Conservation (phyloP, 2,888 invertebrate genomes). For the Cheilosia grossa region DNA sequence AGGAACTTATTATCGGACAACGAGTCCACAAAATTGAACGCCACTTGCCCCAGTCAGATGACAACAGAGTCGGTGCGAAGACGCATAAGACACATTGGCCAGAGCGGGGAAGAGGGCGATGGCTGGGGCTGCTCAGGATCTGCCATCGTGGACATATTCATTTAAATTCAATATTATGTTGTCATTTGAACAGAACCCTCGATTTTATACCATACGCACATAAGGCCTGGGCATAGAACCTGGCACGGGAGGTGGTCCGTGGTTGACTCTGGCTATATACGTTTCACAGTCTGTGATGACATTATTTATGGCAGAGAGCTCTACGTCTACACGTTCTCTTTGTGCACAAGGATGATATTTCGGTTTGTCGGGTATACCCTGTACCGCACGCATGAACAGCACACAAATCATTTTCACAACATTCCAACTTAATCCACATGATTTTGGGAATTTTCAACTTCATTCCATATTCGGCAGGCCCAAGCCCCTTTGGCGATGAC, state of each 20-base stretch:
- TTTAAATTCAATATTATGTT: slow-evolving; percentile 53
- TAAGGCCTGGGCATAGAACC: background rate
- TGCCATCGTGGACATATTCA: background rate
- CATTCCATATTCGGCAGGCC: slow-evolving; percentile 2
- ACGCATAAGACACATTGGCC: background rate
- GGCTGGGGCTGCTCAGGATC: background rate
- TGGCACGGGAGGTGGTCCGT: background rate
- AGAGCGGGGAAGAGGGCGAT: too few species aligned
- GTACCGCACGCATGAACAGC: slow-evolving; percentile 21
- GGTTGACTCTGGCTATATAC: slow-evolving; percentile 8
- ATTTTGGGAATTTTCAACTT: slow-evolving; percentile 54
- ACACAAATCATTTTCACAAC: slow-evolving; percentile 58
- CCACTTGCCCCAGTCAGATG: slow-evolving; percentile 25
- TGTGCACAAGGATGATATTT: background rate
- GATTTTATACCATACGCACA: background rate
- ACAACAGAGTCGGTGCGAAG: slow-evolving; percentile 5
- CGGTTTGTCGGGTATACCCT: background rate
- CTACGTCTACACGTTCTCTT: background rate
- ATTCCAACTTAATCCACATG: slow-evolving; percentile 53
- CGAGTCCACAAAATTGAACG: slow-evolving; percentile 52
- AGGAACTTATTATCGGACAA: slow-evolving; percentile 45
- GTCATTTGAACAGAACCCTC: slow-evolving; percentile 13
- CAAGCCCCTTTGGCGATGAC: slow-evolving; percentile 18
- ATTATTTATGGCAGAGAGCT: slow-evolving; percentile 20
- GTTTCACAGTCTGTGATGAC: slow-evolving; percentile 33